Evolutionary conservation across 2,797 vertebrate species (phyloP).

Genomic region (Lagocephalus sceleratus): DNA sequence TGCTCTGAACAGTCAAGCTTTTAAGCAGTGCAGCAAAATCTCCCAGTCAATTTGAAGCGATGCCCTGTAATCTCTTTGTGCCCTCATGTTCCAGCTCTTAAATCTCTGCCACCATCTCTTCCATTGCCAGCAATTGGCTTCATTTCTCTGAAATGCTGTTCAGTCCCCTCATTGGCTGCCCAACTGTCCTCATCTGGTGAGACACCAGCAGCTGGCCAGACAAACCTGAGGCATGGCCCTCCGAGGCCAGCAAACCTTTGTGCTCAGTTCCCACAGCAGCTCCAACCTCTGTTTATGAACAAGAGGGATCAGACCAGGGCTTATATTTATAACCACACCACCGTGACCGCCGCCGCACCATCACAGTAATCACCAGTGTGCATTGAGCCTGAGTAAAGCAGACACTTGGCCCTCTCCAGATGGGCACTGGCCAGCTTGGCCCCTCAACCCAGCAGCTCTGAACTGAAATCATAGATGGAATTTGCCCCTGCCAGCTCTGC

Average conservation of each 20-base stretch:
- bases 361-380: constrained; percentile 82
- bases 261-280: constrained; percentile 79
- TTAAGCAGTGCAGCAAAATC: constrained; percentile 26
- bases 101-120: constrained; percentile 47
- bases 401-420: constrained; percentile 78
- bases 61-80: constrained; percentile 37
- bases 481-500: constrained; percentile 77
- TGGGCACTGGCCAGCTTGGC: constrained; percentile 82
- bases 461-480: constrained; percentile 81
- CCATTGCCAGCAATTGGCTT: constrained; percentile 42
- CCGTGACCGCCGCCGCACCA: constrained; percentile 78
- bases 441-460: constrained; percentile 60
- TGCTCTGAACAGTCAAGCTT: constrained; percentile 14
- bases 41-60: constrained; percentile 40
- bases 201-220: constrained; percentile 52
- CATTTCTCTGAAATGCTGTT: constrained; percentile 46
- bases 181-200: constrained; percentile 57
- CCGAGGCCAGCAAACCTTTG: constrained; percentile 65
- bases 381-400: constrained; percentile 80
- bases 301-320: constrained; percentile 77
- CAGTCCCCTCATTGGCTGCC: constrained; percentile 43
- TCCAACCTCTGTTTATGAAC: constrained; percentile 79
- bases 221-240: constrained; percentile 52
- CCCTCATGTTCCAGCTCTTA: constrained; percentile 19
- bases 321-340: constrained; percentile 87